Conservation (phyloP, 2,797 vertebrate genomes). For the Sebastes trivittatus region DNA sequence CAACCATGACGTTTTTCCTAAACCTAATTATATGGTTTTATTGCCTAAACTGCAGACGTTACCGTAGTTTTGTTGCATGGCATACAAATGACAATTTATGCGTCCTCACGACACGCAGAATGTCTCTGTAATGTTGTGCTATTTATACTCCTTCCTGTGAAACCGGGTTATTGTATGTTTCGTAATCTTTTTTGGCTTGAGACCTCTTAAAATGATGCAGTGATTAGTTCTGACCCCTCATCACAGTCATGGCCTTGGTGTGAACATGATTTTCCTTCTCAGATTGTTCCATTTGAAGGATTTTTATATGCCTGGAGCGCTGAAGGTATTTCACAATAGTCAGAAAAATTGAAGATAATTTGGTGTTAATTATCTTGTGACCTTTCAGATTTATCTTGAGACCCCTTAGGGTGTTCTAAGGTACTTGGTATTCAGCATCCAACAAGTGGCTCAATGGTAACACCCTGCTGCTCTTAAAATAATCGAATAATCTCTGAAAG, state of each 20-base stretch:
- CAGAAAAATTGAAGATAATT: background rate
- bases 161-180: background rate
- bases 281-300: background rate
- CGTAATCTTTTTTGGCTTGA: background rate
- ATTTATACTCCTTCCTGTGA: background rate
- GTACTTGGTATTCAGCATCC: background rate
- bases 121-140: background rate
- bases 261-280: background rate
- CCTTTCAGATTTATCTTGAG: background rate
- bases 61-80: background rate
- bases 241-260: background rate
- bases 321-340: background rate
- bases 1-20: no score
- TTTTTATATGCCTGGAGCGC: background rate
- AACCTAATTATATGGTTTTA: background rate
- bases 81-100: background rate
- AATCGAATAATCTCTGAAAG: background rate
- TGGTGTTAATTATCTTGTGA: background rate
- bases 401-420: background rate
- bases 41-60: background rate
- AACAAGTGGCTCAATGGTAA: slow-evolving; percentile 4
- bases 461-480: background rate
- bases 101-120: background rate
- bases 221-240: background rate
- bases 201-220: background rate